Conservation (phyloP, 2,113 vertebrate genomes). For the Rostratula benghalensis region DNA sequence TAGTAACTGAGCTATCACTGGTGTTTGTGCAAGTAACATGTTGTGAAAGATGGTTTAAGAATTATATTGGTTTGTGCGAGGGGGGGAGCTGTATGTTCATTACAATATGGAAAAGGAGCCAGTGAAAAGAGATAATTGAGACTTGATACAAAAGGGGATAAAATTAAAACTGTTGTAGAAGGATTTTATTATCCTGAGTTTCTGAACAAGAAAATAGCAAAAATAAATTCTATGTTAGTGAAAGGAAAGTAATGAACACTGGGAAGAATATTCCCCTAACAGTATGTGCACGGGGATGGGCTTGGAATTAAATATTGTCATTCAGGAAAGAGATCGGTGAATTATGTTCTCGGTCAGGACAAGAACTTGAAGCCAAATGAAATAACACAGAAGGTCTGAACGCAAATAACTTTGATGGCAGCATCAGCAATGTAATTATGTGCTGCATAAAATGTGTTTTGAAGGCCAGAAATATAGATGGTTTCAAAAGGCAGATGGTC, state of each 20-base stretch:
- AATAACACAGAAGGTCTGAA: not conserved
- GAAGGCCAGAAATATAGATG: not conserved
- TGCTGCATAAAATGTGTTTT: not conserved
- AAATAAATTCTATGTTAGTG: not conserved
- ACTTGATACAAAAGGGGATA: not conserved
- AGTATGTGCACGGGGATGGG: not conserved
- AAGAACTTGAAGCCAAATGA: not conserved
- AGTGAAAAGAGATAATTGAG: not conserved
- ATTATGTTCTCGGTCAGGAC: not conserved
- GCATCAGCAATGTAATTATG: accelerated
- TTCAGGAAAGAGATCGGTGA: not conserved
- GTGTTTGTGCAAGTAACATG: accelerated
- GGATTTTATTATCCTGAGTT: not conserved
- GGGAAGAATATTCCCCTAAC: not conserved
- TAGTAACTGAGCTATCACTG: not conserved
- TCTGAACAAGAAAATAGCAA: not conserved
- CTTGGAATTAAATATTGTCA: not conserved
- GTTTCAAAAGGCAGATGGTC: not conserved
- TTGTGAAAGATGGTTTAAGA: not conserved
- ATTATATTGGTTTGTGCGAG: not conserved
- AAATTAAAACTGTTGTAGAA: not conserved
- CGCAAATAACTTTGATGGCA: not conserved
- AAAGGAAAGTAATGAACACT: not conserved
- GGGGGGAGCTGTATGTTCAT: not conserved
- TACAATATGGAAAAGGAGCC: not conserved